Percentiles rank a stretch among this genome's conserved stretches.
Conservation (phyloP, 2,113 vertebrate species). For the Catharus bicknelli region DNA sequence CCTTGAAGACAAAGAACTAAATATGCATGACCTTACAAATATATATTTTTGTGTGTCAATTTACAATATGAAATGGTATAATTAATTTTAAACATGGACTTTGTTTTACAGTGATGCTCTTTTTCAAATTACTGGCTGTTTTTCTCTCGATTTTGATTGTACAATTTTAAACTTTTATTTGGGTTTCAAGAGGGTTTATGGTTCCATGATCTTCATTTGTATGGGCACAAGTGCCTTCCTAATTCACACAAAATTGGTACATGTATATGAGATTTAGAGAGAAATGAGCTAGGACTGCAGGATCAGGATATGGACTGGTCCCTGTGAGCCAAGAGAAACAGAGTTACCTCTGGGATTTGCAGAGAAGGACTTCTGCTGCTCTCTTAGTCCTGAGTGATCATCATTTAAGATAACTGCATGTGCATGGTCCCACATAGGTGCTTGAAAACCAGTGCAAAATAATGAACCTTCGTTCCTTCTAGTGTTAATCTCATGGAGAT, state of each 20-base stretch:
- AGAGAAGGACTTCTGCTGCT: not conserved
- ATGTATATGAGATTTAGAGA: not conserved
- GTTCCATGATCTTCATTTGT: fast-evolving
- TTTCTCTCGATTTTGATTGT: not conserved
- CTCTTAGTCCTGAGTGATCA: too few relatives aligned
- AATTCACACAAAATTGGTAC: not conserved
- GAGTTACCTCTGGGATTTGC: not conserved
- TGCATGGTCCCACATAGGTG: not conserved
- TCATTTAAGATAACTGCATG: not conserved
- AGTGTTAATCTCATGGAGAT: not conserved
- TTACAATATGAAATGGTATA: not conserved
- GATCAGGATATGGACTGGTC: not conserved
- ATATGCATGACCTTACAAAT: not conserved
- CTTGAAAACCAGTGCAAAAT: not conserved
- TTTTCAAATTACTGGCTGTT: not conserved
- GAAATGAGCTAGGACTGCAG: not conserved
- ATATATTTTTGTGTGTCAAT: not conserved
- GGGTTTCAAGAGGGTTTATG: not conserved
- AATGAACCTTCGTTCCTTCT: not conserved
- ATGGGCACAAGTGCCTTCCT: not conserved
- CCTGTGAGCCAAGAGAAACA: not conserved
- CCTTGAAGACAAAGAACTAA: constrained; percentile 43
- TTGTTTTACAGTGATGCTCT: not conserved
- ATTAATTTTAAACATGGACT: not conserved
- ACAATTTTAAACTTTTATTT: not conserved